phyloP scores from a whole-genome alignment of 2,888 invertebrate species.

The Ecdyonurus torrentis region DNA sequence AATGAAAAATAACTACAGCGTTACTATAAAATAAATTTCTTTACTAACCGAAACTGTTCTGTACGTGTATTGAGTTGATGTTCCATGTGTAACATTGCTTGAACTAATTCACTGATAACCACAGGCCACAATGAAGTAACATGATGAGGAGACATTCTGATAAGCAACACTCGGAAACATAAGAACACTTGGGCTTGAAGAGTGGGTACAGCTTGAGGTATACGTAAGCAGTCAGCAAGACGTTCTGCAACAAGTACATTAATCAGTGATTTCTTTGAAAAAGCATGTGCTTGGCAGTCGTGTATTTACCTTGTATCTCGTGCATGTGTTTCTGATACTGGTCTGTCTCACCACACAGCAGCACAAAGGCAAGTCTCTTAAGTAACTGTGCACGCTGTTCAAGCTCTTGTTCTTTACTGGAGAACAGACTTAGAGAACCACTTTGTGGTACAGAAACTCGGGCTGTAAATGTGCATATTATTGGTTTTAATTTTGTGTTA shows the following conservation, averaged over 20 bases:
- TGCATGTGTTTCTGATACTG: slow-evolving; percentile 78
- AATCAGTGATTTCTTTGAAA: neutral
- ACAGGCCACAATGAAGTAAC: slow-evolving; percentile 83
- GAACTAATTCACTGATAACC: slow-evolving; percentile 79
- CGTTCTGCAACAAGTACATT: slow-evolving; percentile 41
- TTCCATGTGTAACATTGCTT: slow-evolving; percentile 72
- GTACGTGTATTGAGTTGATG: slow-evolving; percentile 60
- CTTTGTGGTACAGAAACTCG: slow-evolving; percentile 62
- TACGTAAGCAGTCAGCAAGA: slow-evolving; percentile 62
- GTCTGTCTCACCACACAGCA: slow-evolving; percentile 72
- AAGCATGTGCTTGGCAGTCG: neutral
- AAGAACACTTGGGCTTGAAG: slow-evolving; percentile 76
- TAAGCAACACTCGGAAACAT: slow-evolving; percentile 69
- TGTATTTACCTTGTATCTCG: slow-evolving; percentile 59
- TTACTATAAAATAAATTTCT: neutral
- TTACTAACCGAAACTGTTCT: slow-evolving; percentile 53
- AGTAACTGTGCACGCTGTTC: slow-evolving; percentile 64
- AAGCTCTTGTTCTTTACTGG: slow-evolving; percentile 66
- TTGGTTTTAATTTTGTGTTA: no score
- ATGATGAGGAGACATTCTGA: slow-evolving; percentile 69
- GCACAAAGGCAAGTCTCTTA: slow-evolving; percentile 66
- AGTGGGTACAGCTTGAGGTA: slow-evolving; percentile 50
- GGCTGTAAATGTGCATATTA: no score
- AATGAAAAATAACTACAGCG: no score
- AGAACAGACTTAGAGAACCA: slow-evolving; percentile 62